These are phyloP conservation scores for Ectemnius cavifrons DNA, from an alignment of 2,888 invertebrate genomes.

Conservation along the genomic window DNA sequence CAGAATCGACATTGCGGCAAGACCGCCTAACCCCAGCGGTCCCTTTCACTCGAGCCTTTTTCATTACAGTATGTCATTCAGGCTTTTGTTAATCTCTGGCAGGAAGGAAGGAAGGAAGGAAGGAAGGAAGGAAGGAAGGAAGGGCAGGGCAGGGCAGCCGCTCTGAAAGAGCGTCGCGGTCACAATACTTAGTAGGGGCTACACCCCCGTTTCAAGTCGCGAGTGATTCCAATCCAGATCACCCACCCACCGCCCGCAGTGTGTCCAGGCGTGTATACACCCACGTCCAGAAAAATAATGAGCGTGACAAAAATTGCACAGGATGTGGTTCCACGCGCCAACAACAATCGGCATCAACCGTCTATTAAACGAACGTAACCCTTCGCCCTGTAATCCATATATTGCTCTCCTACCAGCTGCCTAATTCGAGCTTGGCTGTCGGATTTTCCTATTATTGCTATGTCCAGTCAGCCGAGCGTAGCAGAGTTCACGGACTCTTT, in stretches of 20 bases:
- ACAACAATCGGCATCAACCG: constrained; percentile 47
- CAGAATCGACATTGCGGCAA: too few species aligned
- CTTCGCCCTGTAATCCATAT: constrained; percentile 31
- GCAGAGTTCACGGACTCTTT: background rate
- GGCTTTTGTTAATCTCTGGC: constrained; percentile 26
- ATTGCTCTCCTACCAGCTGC: constrained; percentile 49
- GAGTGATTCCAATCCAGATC: background rate
- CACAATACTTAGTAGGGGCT: background rate
- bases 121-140: too few species aligned
- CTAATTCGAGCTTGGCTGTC: constrained; percentile 49
- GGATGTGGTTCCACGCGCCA: constrained; percentile 60
- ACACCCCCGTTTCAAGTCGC: background rate
- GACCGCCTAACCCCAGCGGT: too few species aligned
- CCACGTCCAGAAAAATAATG: constrained; percentile 16
- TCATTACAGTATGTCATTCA: constrained; percentile 32
- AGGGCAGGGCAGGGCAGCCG: too few species aligned
- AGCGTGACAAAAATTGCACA: constrained; percentile 59
- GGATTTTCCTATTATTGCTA: constrained; percentile 20
- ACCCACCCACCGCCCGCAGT: constrained; percentile 13
- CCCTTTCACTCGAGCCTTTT: too few species aligned
- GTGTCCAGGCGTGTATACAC: constrained; percentile 25
- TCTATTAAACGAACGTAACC: constrained; percentile 51
- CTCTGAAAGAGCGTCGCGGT: background rate
- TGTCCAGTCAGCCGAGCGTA: background rate
- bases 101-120: too few species aligned